A percentile compares a stretch with the other conserved stretches of the same genome.
Evolutionary conservation across 2,113 vertebrate genomes (phyloP).

Genomic region (Leptosomus discolor): DNA sequence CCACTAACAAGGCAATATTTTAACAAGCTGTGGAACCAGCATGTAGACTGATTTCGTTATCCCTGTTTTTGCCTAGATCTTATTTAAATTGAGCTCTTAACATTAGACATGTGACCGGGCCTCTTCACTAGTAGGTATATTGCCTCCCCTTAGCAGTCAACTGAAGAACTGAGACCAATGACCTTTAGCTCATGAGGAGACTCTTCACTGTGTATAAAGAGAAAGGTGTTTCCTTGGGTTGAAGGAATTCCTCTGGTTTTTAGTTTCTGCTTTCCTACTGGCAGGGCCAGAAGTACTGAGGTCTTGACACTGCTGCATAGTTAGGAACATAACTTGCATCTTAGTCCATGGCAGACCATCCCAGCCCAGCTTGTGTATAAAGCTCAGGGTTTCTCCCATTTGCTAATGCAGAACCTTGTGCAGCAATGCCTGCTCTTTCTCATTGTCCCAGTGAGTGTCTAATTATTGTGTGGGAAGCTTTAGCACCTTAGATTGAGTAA

Average conservation of each 20-base stretch:
- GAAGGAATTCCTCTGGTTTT: not conserved
- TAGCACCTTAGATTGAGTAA: not conserved
- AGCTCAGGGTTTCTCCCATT: not conserved
- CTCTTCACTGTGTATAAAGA: not conserved
- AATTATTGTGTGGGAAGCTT: not conserved
- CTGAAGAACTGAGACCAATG: not conserved
- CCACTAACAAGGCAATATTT: not conserved
- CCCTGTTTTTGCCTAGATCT: not conserved
- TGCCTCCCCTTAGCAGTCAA: not conserved
- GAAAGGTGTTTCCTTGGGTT: not conserved
- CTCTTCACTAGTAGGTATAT: not conserved
- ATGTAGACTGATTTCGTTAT: not conserved
- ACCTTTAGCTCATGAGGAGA: not conserved
- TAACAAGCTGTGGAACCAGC: not conserved
- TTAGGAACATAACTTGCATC: not conserved
- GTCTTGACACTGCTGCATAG: not conserved
- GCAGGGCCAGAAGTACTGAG: not conserved
- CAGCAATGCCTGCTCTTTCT: not conserved
- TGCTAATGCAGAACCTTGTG: not conserved
- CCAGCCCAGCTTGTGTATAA: not conserved
- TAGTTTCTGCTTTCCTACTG: not conserved
- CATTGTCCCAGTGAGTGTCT: not conserved
- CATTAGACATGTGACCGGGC: no score
- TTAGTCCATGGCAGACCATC: accelerated
- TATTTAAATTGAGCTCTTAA: not conserved